Base-by-base conservation (phyloP, 2,888 invertebrate genomes). In the Agriopis aurantiaria region DNA sequence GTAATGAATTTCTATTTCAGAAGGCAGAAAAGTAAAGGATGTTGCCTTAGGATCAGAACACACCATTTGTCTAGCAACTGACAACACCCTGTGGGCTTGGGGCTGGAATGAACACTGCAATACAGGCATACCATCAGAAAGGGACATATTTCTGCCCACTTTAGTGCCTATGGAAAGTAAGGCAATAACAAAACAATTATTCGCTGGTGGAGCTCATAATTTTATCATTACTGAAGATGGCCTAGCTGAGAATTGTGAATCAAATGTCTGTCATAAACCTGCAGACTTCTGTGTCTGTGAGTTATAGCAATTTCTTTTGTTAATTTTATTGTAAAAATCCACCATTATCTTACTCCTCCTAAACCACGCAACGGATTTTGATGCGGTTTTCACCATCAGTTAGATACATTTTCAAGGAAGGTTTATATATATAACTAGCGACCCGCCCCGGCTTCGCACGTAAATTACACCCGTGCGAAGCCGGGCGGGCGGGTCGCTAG, bases 81-180 rank as follows among this genome's bases (percentile, higher is more conserved):
- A 96, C 68, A 96, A 96, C 46, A 93, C 95, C 60, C 85, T 98
- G 8, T 96, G 96, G 83, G 95, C 96, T 23, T 98, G 98, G 98
- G 98, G 98, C 0, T 98, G 98, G 98, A 98, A 98, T 89, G 98
- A 98, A 83, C 98, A 98, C 90, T 97, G 97, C 51, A 98, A 97
- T 85, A 98, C 98, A 81, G 98, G 98, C 65, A 96, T 84, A 49
- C 75, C 75, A 55, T 78, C 96, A 43, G 84, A 88, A 17, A 80
- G 81, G 65, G 77, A 80, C 64, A 86, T 93, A 17, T 82, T 82
- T 69, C 71, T 73, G 56, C 94, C 94, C 23, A 90, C 88, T 17
- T 72, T 85, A 76, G 87, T 94, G 49, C 82, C 85, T 52, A 71
- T 92, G 43, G 80, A 86, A 57, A 74, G 68, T 57, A 80, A 78